These are phyloP conservation scores for Chamaetylas fuelleborni DNA, from an alignment of 2,113 vertebrate species.

Conservation along the genomic window DNA sequence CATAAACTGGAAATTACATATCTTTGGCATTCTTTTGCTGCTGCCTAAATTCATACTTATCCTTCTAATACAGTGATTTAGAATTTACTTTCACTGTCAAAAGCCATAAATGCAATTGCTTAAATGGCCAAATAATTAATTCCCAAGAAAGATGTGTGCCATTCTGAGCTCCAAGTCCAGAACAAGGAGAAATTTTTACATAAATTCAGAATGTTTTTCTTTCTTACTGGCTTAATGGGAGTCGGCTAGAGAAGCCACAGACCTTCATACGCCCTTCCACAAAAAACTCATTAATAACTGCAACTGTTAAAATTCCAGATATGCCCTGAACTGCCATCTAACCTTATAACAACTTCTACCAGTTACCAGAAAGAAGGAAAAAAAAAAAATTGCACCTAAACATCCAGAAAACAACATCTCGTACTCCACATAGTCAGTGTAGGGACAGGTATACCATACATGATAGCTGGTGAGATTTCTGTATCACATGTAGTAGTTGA, in stretches of 20 bases:
- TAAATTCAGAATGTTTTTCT: background rate
- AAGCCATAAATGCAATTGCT: background rate
- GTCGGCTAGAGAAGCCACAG: background rate
- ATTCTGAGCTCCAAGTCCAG: background rate
- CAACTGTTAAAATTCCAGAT: background rate
- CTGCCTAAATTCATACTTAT: background rate
- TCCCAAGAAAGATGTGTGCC: background rate
- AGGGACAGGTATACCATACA: background rate
- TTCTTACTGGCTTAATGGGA: background rate
- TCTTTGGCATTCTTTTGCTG: background rate
- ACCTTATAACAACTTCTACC: background rate
- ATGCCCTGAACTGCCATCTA: background rate
- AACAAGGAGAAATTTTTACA: background rate
- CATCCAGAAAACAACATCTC: background rate
- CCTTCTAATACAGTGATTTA: background rate
- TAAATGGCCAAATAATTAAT: background rate
- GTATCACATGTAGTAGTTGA: background rate
- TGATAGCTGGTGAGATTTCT: background rate
- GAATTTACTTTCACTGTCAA: background rate
- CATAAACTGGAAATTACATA: background rate
- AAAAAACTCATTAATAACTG: background rate
- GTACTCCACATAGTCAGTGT: background rate
- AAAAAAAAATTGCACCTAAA: background rate
- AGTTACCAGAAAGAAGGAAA: background rate
- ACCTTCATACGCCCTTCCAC: background rate